A percentile compares a stretch with the other conserved stretches of the same genome.
These are phyloP conservation scores for Tupaia tana DNA, from an alignment of 2,113 vertebrate species.

Conservation along the genomic window DNA sequence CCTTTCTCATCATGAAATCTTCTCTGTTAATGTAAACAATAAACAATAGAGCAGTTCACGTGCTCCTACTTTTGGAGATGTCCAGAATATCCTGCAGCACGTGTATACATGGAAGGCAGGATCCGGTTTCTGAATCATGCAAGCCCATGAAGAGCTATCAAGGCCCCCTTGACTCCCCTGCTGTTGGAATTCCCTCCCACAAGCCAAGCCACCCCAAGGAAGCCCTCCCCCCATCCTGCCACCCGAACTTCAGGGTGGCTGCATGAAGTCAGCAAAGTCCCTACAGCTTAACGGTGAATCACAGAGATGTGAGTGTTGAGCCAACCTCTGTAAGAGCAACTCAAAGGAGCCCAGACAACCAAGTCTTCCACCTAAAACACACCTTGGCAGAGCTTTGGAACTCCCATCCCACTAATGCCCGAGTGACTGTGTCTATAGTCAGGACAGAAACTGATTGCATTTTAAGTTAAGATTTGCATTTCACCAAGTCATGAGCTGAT, in stretches of 20 bases:
- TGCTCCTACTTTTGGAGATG: background rate
- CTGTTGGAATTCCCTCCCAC: background rate
- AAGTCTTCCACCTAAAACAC: too few species aligned
- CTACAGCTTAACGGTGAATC: too few species aligned
- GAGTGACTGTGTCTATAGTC: too few species aligned
- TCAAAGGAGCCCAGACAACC: too few species aligned
- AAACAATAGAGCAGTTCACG: background rate
- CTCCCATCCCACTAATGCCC: too few species aligned
- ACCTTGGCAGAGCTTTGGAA: too few species aligned
- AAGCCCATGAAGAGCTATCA: background rate
- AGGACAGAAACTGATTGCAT: too few species aligned
- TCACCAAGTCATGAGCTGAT: too few species aligned
- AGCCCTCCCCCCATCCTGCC: background rate
- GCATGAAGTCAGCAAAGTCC: too few species aligned
- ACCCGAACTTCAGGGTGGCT: background rate
- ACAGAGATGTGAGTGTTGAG: too few species aligned
- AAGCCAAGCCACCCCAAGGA: background rate
- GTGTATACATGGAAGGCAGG: background rate
- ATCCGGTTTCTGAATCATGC: background rate
- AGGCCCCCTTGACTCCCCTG: background rate
- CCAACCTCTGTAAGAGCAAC: too few species aligned
- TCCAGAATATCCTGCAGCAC: background rate
- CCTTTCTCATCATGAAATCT: background rate
- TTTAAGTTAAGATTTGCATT: too few species aligned
- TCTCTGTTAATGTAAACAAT: background rate